A percentile compares a stretch with the other conserved stretches of the same genome.
phyloP scores from a whole-genome alignment of 2,888 invertebrate genomes.

The Exocentrus adspersus region DNA sequence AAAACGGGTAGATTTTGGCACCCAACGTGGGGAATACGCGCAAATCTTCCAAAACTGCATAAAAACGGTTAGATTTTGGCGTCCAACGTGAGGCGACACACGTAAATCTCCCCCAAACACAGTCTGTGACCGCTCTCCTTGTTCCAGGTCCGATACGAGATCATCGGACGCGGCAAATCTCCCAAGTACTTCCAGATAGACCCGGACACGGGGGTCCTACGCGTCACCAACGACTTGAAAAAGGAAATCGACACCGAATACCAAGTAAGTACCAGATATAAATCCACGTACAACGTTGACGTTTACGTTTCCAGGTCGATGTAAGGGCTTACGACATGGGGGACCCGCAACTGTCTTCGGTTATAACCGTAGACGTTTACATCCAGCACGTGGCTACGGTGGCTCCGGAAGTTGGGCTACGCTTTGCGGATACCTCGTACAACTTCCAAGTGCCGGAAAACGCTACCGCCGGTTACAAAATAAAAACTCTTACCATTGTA shows the following conservation, averaged over 20 bases:
- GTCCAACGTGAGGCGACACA: too few species aligned
- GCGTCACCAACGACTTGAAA: slow-evolving; percentile 83
- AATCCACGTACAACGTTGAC: too few species aligned
- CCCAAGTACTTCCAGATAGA: slow-evolving; percentile 89
- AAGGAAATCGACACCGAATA: slow-evolving; percentile 90
- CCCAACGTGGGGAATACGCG: too few species aligned
- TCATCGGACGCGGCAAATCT: slow-evolving; percentile 84
- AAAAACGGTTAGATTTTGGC: too few species aligned
- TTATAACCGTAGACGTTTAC: slow-evolving; percentile 82
- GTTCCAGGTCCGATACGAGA: slow-evolving; percentile 78
- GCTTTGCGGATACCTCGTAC: slow-evolving; percentile 89
- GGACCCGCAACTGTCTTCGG: slow-evolving; percentile 84
- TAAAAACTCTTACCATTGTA: slow-evolving; percentile 78
- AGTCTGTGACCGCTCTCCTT: too few species aligned
- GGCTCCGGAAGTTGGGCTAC: slow-evolving; percentile 78
- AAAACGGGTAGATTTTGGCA: too few species aligned
- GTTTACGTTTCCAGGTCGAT: slow-evolving; percentile 77
- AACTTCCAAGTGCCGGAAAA: slow-evolving; percentile 86
- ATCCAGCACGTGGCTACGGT: slow-evolving; percentile 80
- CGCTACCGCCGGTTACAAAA: slow-evolving; percentile 71
- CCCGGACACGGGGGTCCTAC: slow-evolving; percentile 81
- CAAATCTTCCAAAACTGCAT: too few species aligned
- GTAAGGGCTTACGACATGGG: slow-evolving; percentile 88
- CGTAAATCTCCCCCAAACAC: too few species aligned
- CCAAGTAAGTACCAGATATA: slow-evolving; percentile 67